A percentile compares a stretch with the other conserved stretches of the same genome.
These are phyloP conservation scores for Pelmatolapia mariae DNA, from an alignment of 2,113 vertebrate genomes.

Conservation along the genomic window DNA sequence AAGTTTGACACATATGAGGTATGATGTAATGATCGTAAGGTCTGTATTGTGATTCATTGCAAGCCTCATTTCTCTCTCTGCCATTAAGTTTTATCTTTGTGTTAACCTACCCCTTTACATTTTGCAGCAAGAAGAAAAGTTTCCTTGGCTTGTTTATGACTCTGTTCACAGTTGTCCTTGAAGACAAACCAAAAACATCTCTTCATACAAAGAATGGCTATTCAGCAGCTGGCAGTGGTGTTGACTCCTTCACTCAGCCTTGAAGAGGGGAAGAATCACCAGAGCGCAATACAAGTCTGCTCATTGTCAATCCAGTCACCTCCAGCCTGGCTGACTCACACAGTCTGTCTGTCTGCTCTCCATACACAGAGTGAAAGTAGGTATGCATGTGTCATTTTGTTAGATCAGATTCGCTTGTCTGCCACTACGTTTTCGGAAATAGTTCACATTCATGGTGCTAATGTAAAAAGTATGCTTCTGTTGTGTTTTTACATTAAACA, in stretches of 20 bases:
- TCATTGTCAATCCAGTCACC: constrained; percentile 37
- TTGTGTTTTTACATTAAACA: not conserved
- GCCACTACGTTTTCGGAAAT: not conserved
- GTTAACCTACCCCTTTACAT: not conserved
- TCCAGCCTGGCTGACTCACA: constrained; percentile 11
- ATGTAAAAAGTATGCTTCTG: not conserved
- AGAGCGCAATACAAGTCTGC: constrained; percentile 1
- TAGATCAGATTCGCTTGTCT: not conserved
- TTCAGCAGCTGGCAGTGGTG: not conserved
- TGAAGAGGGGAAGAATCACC: constrained; percentile 17
- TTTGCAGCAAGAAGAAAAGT: not conserved
- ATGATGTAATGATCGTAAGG: not conserved
- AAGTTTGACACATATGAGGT: not conserved
- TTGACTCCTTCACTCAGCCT: constrained; percentile 21
- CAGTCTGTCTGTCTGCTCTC: not conserved
- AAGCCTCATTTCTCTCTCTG: not conserved
- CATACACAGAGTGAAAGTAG: not conserved
- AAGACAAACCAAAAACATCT: not conserved
- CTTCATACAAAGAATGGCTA: not conserved
- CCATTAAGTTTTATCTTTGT: not conserved
- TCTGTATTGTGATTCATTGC: not conserved
- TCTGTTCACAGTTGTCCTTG: not conserved
- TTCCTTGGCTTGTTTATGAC: not conserved
- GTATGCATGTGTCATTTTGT: not conserved
- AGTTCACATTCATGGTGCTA: not conserved